Evolutionary conservation across 2,797 vertebrate genomes (phyloP).

Genomic region (Acanthiza pusilla): DNA sequence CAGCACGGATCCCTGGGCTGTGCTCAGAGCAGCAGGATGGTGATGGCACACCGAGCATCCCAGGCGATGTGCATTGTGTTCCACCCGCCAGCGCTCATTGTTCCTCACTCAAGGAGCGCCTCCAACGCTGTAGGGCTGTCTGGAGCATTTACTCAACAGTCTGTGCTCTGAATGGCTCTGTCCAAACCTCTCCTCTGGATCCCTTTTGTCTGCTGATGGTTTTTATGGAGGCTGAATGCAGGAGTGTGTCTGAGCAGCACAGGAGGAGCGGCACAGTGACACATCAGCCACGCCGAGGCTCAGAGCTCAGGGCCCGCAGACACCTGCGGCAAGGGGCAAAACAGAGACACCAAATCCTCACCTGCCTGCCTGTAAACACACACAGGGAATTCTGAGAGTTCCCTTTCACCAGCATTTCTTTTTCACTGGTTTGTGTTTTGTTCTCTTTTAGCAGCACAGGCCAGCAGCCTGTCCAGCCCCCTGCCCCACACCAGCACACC

Average conservation of each 20-base stretch:
- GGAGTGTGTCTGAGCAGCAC: not conserved
- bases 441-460: not conserved
- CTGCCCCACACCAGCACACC: not conserved
- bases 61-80: not conserved
- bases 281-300: not conserved
- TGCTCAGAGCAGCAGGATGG: not conserved
- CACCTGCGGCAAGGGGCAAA: not conserved
- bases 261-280: not conserved
- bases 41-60: not conserved
- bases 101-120: not conserved
- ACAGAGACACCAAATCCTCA: not conserved
- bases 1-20: not conserved
- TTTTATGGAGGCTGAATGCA: not conserved
- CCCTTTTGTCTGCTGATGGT: conserved; percentile 17
- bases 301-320: not conserved
- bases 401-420: not conserved
- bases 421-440: not conserved
- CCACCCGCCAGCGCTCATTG: not conserved
- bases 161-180: not conserved
- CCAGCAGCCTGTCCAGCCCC: not conserved
- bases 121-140: not conserved
- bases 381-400: not conserved
- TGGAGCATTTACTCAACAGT: not conserved
- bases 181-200: conserved; percentile 33
- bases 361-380: not conserved